Evolutionary conservation across 1,140 invertebrate genomes (phyloP).

Genomic region (Bicyclus anynana): DNA sequence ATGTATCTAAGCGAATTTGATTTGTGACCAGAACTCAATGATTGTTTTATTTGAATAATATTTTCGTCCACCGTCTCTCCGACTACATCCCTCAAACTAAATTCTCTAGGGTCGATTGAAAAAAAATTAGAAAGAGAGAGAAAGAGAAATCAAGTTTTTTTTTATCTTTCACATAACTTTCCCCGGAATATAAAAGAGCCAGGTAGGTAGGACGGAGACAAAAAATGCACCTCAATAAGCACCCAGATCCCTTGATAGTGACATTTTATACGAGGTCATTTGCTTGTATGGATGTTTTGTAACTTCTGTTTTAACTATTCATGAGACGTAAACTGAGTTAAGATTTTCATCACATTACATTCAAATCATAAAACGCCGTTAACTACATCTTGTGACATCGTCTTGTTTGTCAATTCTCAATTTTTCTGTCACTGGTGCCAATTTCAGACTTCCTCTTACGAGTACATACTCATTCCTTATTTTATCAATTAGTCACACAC

Average conservation of each 20-base stretch:
- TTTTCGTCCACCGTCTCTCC: neutral
- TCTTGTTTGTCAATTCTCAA: too few species aligned
- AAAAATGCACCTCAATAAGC: constrained; percentile 42
- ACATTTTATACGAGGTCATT: constrained; percentile 63
- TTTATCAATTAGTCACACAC: too few species aligned
- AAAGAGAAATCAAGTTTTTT: constrained; percentile 41
- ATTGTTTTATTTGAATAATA: too few species aligned
- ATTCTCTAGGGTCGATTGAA: constrained; percentile 34
- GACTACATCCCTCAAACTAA: constrained; percentile 18
- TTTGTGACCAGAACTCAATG: too few species aligned
- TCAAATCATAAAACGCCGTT: too few species aligned
- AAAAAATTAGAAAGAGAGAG: constrained; percentile 41
- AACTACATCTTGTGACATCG: too few species aligned
- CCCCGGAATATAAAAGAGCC: constrained; percentile 52
- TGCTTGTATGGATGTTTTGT: constrained; percentile 9
- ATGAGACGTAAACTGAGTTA: neutral
- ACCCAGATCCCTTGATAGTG: constrained; percentile 57
- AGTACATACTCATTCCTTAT: too few species aligned
- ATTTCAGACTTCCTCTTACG: too few species aligned
- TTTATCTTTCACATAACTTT: constrained; percentile 67
- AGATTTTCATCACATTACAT: too few species aligned
- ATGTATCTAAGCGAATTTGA: too few species aligned
- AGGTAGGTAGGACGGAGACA: constrained; percentile 48
- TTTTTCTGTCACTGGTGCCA: too few species aligned
- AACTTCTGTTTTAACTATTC: constrained; percentile 13